Evolutionary conservation across 1,140 invertebrate genomes (phyloP), one percentile per base, ranked within the genome.

Genomic region (Lucilia cuprina): DNA sequence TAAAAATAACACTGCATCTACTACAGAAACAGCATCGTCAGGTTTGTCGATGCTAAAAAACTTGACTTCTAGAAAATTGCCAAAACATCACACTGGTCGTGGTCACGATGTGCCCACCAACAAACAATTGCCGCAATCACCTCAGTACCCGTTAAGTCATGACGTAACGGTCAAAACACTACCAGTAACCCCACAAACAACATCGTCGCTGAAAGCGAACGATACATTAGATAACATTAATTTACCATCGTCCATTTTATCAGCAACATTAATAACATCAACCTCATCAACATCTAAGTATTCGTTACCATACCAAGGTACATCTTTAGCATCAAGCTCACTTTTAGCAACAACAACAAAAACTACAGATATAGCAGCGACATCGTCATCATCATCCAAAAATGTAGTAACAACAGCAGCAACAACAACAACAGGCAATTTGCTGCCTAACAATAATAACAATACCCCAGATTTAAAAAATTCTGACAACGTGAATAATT

Each of bases 11-110:
- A 84, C n/a, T 30, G 35, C 35, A 2, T 14, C 80, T 8, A 47
- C 60, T 17, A 83, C 75, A 83, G 9, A 35, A 77, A 77, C 30
- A 41, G 41, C 41, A 5, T 41, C 34, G 50, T 47, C 25, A 3
- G 25, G 83, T n/a, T 12, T 74, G 65, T 19, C 19, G 13, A 30
- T 35, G 30, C 13, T 78, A 10, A 78, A 70, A 21, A 70, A 25
- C 41, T 25, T 34, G 60, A 70, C 86, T 84, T 84, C 86, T 87
- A 89, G 89, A 87, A 90, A 90, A 90, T 90, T 90, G 87, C 89
- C 89, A 86, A 90, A 90, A 85, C 86, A 88, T 82, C 89, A 65
- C 88, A 87, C 50, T 50, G 14, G 35, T 86, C 87, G 55, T 87
- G 87, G 19, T 50, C 7, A 12, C 19, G 9, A 25, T 2, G 41